Base-by-base conservation (phyloP, 1,140 invertebrate genomes). In the Microplitis mediator region DNA sequence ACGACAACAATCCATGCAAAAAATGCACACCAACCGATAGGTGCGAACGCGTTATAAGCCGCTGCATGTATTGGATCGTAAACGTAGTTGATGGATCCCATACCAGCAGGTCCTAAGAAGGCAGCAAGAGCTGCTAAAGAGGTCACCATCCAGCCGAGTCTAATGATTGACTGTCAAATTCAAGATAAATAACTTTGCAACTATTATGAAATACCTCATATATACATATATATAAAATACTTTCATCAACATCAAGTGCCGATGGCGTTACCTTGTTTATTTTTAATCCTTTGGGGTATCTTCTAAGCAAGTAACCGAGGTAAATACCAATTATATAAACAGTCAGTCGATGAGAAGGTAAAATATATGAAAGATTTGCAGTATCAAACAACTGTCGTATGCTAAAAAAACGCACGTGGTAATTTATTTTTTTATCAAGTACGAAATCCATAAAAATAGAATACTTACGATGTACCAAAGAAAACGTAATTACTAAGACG, bases 401-500 rank as follows among this genome's bases (percentile, higher is more conserved):
- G 63, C 92, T 93, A 77, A 32, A 71, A 77, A 23, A 58, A 31
- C 35, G n/a, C 52, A 56, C 2, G 23, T 13, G 14, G n/a, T 36
- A 36, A 23, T 5, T 34, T 35, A 32, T 11, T 4, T 11, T 52
- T 50, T 60, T 52, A 60, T 50, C 51, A 35, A 45, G 4, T 60
- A 65, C 3, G 36, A 67, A 62, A 68, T 45, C 39, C 39, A 60
- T 69, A 71, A 13, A 51, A 39, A 63, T 67, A 68, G 54, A 31
- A 71, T 62, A 91, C 92, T 93, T 85, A 94, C 92, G 92, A 90
- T 68, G 91, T 91, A 36, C 92, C 92, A 78, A 90, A 93, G 79
- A 92, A 92, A 52, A 94, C 89, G 79, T 92, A 92, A 87, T 92
- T 91, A 74, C 90, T 92, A 72, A 94, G 86, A 69, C 90, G 87